Conservation (phyloP, 37 sponge, comb jelly and placozoan species). For the Hexactinellida sp. region DNA sequence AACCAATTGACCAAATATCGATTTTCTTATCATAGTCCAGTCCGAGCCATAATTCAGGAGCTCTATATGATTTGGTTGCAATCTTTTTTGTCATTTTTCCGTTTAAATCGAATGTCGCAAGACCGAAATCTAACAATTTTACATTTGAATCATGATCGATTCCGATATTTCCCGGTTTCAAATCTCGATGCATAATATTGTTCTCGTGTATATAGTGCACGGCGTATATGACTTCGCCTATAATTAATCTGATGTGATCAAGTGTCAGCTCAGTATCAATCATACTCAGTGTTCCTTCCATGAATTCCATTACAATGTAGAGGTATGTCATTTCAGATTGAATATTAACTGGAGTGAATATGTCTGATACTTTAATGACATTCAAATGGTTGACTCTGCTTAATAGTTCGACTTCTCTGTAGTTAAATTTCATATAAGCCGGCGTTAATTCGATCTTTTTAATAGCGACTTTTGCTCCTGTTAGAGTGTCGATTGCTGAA, state of each 20-base stretch:
- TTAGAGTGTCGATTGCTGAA: neutral
- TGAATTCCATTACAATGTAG: neutral
- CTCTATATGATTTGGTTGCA: neutral
- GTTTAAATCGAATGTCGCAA: neutral
- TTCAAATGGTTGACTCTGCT: neutral
- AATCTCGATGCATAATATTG: slow-evolving; percentile 1
- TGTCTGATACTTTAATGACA: neutral
- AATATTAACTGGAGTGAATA: neutral
- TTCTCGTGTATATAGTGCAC: neutral
- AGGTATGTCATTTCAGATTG: neutral
- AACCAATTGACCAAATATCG: neutral
- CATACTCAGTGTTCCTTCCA: neutral
- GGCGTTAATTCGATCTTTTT: neutral
- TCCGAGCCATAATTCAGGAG: neutral
- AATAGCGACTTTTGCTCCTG: neutral
- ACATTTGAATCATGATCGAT: neutral
- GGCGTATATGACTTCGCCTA: neutral
- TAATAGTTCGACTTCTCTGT: neutral
- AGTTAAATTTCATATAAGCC: neutral
- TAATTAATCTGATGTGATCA: neutral
- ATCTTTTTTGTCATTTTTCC: neutral
- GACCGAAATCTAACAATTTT: neutral
- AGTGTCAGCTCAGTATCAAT: neutral
- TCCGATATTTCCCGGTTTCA: slow-evolving; percentile 12
- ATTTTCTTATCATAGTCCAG: slow-evolving; percentile 15